phyloP scores from a whole-genome alignment of 2,888 invertebrate genomes.

The Andrena haemorrhoa region DNA sequence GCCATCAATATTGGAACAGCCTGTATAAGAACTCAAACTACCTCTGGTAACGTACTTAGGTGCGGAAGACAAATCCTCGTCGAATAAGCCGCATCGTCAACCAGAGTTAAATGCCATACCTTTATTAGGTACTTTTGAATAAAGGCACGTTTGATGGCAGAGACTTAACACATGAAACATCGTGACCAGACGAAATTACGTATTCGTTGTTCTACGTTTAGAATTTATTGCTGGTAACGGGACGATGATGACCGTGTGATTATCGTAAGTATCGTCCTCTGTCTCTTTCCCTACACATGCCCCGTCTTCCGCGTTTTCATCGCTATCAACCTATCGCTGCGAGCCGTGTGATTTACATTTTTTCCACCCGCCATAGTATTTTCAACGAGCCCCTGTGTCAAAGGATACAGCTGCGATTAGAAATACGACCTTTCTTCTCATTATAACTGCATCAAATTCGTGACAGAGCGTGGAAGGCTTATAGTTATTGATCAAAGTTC shows the following conservation, averaged over 20 bases:
- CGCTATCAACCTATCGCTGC: slow-evolving; percentile 59
- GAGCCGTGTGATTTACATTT: slow-evolving; percentile 64
- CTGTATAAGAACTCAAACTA: background rate
- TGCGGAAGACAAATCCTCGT: background rate
- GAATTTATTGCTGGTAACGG: slow-evolving; percentile 72
- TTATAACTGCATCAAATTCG: background rate
- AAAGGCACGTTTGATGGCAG: slow-evolving; percentile 26
- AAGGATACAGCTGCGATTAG: background rate
- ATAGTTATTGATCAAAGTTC: background rate
- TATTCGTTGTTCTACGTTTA: slow-evolving; percentile 71
- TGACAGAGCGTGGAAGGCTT: background rate
- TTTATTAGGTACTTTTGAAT: slow-evolving; percentile 12
- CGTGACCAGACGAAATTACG: slow-evolving; percentile 70
- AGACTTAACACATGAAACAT: slow-evolving; percentile 50
- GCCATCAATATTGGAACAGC: background rate
- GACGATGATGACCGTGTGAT: slow-evolving; percentile 73
- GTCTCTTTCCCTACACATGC: slow-evolving; percentile 47
- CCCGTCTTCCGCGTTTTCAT: slow-evolving; percentile 43
- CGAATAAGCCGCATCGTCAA: background rate
- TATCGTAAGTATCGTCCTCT: slow-evolving; percentile 67
- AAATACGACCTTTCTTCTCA: background rate
- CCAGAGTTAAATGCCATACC: background rate
- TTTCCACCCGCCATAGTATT: slow-evolving; percentile 49
- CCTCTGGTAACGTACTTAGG: background rate
- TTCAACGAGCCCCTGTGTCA: slow-evolving; percentile 6